Conservation (phyloP, 2,113 vertebrate species). For the Leptodactylus fuscus region DNA sequence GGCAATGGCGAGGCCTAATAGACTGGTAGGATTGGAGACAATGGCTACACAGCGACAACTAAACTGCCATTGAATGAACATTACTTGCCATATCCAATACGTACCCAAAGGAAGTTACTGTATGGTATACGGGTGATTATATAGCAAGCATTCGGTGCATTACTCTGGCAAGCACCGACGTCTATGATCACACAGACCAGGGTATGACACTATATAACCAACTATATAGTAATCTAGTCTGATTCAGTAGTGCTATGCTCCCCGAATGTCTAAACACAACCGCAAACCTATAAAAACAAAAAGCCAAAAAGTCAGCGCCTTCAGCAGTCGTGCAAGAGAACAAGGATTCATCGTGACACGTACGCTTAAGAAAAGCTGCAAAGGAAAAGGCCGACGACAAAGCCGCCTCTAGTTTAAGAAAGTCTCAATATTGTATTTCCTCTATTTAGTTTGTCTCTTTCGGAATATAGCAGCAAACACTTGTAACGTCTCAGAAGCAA, state of each 20-base stretch:
- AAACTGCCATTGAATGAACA: too few species aligned
- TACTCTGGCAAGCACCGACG: too few species aligned
- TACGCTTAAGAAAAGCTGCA: background rate
- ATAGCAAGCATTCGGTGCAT: too few species aligned
- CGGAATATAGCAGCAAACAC: slow-evolving; percentile 48
- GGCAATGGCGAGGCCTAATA: too few species aligned
- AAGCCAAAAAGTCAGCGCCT: background rate
- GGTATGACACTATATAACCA: too few species aligned
- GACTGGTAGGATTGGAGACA: too few species aligned
- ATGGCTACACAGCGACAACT: too few species aligned
- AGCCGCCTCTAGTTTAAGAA: background rate
- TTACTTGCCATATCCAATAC: too few species aligned
- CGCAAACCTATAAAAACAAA: background rate
- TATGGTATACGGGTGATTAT: too few species aligned
- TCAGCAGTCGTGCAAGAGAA: background rate
- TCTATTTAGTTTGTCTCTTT: background rate
- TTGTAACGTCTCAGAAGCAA: slow-evolving; percentile 19
- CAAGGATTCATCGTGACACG: background rate
- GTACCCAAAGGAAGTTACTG: too few species aligned
- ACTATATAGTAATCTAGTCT: background rate
- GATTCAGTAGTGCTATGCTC: slow-evolving; percentile 37
- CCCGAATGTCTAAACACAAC: background rate
- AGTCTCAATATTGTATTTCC: slow-evolving; percentile 20
- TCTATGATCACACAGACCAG: too few species aligned
- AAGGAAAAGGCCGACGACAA: background rate